A percentile compares a stretch with the other conserved stretches of the same genome.
Conservation (phyloP, 1,140 invertebrate species). For the Zeugodacus cucurbitae region DNA sequence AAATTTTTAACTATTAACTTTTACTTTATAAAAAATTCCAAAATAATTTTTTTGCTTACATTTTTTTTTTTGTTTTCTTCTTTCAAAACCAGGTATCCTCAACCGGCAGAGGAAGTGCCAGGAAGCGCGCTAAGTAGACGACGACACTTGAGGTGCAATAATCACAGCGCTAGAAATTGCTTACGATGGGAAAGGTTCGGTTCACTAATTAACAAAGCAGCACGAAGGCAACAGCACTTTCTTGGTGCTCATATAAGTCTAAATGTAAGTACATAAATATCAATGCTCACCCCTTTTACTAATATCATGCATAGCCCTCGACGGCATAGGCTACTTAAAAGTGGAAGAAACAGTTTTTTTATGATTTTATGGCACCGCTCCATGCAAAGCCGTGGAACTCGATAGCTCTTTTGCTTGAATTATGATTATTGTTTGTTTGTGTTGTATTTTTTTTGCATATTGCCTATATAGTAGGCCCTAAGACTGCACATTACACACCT, state of each 20-base stretch:
- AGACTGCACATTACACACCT: conserved; percentile 2
- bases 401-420: background rate
- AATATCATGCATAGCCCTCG: background rate
- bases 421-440: background rate
- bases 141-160: background rate
- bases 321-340: no score
- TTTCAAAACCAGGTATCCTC: no score
- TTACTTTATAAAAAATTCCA: no score
- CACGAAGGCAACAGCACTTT: background rate
- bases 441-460: conserved; percentile 1
- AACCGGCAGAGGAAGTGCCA: no score
- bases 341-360: background rate
- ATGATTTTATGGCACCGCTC: conserved; percentile 10
- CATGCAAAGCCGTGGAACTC: background rate
- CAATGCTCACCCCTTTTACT: background rate
- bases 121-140: background rate
- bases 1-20: no score
- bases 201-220: background rate
- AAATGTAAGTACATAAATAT: background rate
- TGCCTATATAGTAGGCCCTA: background rate
- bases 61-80: no score
- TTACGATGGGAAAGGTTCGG: background rate
- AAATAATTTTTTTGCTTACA: no score
- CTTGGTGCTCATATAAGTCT: background rate
- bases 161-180: background rate